These are phyloP conservation scores for Gymnopithys bicolor DNA, from an alignment of 2,797 vertebrate genomes.

Conservation along the genomic window DNA sequence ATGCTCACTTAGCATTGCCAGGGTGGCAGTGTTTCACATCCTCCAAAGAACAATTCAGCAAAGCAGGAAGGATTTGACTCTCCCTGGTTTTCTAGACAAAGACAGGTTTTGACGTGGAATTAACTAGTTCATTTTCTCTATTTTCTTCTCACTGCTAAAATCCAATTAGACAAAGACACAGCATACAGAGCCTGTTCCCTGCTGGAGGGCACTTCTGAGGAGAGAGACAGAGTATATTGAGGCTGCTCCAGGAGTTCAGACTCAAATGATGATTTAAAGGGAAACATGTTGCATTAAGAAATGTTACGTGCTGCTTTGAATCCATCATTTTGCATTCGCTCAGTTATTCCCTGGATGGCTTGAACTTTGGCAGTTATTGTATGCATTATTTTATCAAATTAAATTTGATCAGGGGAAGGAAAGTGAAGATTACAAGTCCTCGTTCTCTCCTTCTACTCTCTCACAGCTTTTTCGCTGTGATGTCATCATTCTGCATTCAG, in stretches of 20 bases:
- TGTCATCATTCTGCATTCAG: background rate
- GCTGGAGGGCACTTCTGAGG: slow-evolving; percentile 51
- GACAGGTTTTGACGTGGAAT: background rate
- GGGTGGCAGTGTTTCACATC: background rate
- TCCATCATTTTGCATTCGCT: slow-evolving; percentile 30
- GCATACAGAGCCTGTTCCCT: background rate
- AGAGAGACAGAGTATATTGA: slow-evolving; percentile 42
- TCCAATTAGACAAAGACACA: slow-evolving; percentile 13
- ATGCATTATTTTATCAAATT: slow-evolving; percentile 63
- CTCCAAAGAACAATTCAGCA: background rate
- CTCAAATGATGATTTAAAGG: slow-evolving; percentile 65
- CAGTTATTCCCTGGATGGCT: slow-evolving; percentile 62
- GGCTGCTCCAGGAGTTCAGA: slow-evolving; percentile 54
- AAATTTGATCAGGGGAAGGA: slow-evolving; percentile 35
- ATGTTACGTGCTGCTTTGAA: slow-evolving; percentile 44
- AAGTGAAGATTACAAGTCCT: background rate
- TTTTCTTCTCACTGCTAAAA: slow-evolving; percentile 23
- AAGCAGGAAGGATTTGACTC: background rate
- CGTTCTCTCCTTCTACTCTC: background rate
- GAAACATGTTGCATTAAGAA: slow-evolving; percentile 44
- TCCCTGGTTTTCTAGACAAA: background rate
- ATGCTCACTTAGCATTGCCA: fast-evolving
- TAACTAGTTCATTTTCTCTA: slow-evolving; percentile 17
- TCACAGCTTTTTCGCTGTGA: background rate
- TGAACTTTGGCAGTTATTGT: slow-evolving; percentile 56